Evolutionary conservation across 2,888 invertebrate genomes (phyloP).

Genomic region (Cenopis cana): DNA sequence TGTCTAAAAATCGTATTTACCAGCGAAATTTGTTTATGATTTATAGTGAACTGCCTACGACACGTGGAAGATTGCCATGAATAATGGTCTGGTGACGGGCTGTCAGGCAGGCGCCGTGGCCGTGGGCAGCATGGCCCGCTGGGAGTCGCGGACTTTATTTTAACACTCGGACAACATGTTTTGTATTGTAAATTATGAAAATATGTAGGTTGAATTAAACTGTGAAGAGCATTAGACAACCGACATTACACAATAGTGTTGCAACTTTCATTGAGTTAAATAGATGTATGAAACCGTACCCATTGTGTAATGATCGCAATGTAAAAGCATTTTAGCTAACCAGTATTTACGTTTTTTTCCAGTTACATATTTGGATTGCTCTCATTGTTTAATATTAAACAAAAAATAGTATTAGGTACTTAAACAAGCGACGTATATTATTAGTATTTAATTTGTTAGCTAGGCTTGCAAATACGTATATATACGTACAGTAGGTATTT

Average conservation of each 20-base stretch:
- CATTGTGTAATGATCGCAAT: too few relatives aligned
- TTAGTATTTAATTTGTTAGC: too few relatives aligned
- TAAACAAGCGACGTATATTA: neutral
- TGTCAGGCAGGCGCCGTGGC: constrained; percentile 56
- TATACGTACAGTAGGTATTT: neutral
- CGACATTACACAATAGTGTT: neutral
- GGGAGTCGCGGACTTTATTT: constrained; percentile 47
- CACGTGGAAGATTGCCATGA: constrained; percentile 77
- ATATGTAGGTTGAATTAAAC: neutral
- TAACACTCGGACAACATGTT: constrained; percentile 30
- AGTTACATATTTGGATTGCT: neutral
- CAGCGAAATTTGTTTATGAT: constrained; percentile 60
- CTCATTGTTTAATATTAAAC: neutral
- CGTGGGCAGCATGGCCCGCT: constrained; percentile 46
- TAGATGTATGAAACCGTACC: neutral
- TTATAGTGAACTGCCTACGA: constrained; percentile 65
- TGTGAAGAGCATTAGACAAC: too few relatives aligned
- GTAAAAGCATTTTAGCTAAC: too few relatives aligned
- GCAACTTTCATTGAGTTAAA: neutral
- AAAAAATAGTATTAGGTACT: neutral
- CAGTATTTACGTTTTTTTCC: neutral
- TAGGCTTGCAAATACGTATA: too few relatives aligned
- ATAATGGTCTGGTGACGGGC: constrained; percentile 70
- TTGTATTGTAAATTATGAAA: constrained; percentile 11
- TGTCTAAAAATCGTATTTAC: constrained; percentile 31